A percentile compares a stretch with the other conserved stretches of the same genome.
These are phyloP conservation scores for Stigmatopora nigra DNA, from an alignment of 2,113 vertebrate genomes.

Conservation along the genomic window DNA sequence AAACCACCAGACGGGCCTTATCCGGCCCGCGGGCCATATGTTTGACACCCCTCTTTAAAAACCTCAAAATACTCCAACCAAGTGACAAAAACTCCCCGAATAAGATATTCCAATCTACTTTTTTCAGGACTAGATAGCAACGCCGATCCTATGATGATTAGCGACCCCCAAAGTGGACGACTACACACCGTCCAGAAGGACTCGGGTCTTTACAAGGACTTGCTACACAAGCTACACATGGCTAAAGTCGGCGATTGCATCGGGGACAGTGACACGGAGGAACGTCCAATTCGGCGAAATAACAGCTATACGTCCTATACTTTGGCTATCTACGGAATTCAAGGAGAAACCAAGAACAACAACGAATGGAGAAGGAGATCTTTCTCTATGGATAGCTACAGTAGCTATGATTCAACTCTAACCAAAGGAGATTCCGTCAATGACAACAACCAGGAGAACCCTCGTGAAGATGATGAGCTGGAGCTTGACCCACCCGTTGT, in stretches of 20 bases:
- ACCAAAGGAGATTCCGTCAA: constrained; percentile 56
- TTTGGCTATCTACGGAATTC: constrained; percentile 94
- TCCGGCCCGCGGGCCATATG: too few species aligned
- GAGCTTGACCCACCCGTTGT: constrained; percentile 88
- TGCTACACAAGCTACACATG: constrained; percentile 88
- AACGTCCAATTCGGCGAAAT: constrained; percentile 85
- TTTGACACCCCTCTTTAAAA: too few species aligned
- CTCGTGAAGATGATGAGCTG: constrained; percentile 78
- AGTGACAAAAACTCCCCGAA: neutral
- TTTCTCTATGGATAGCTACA: constrained; percentile 93
- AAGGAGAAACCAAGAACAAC: constrained; percentile 72
- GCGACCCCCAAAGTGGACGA: constrained; percentile 76
- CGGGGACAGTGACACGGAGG: constrained; percentile 80
- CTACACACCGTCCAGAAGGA: constrained; percentile 93
- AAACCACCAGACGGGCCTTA: too few species aligned
- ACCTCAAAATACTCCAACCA: neutral
- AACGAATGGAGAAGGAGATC: constrained; percentile 72
- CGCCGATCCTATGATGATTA: constrained; percentile 75
- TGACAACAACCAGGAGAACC: constrained; percentile 28
- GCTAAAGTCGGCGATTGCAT: constrained; percentile 93
- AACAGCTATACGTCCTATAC: constrained; percentile 98
- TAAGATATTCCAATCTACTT: constrained; percentile 1
- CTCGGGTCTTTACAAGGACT: constrained; percentile 91
- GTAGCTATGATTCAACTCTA: constrained; percentile 84
- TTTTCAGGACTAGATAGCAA: constrained; percentile 66